Evolutionary conservation across 2,113 vertebrate species (phyloP), one percentile per base, ranked within the genome.

Genomic region (Cyprinodon variegatus): DNA sequence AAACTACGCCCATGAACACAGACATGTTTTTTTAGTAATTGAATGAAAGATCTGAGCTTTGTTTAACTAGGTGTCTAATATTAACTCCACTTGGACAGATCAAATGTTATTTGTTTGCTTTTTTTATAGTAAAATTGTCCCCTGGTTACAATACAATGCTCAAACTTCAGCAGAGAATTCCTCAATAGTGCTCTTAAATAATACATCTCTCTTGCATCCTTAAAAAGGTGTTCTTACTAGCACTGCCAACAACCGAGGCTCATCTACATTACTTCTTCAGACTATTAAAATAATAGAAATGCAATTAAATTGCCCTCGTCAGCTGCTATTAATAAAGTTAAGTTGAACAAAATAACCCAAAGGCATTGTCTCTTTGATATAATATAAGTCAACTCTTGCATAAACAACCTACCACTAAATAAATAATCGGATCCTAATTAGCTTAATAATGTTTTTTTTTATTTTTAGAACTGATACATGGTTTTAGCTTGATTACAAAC

Each of bases 321-420:
- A 82, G 81, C 90, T 87, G 80, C 77, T 81, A 82, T 79, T 92
- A 89, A 90, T 91, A 91, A 89, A 92, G 84, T 84, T 81, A 78
- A 71, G 83, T 90, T 88, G 81, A 78, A 88, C 77, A 85, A 89
- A 88, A 87, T 82, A 81, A 81, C 91, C 86, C 61, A 76, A 85
- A 89, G 91, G 82, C 81, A 79, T 82, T 43, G 57, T 88, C 81
- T 85, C 86, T 84, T 91, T 86, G 90, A 91, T 90, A 82, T 93
- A 93, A 92, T 89, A 94, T 92, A 90, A 82, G 81, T 85, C 79
- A 78, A 63, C 82, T 82, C 66, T 68, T 85, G 72, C 88, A 91
- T 83, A 92, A 94, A 94, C 88, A 92, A 91, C 88, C 88, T 91
- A 84, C 90, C 85, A 88, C 86, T 93, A 88, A 94, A 94, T 91